Percentiles rank a stretch among this genome's conserved stretches.
Conservation (phyloP, 2,797 vertebrate species). For the Cichlasoma orientale region DNA sequence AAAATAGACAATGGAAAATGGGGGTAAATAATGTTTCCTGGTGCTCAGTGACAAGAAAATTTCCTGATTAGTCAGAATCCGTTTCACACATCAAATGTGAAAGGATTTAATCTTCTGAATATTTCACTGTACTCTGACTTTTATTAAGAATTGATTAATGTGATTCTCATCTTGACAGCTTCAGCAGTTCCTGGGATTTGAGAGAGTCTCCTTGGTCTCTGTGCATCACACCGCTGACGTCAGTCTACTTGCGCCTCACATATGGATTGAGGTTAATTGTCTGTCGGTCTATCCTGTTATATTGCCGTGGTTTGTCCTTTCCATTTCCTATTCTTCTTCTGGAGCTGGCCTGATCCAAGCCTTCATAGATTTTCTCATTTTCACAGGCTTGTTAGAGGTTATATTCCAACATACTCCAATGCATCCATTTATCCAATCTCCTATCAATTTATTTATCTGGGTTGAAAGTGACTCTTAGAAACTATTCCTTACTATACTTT, state of each 20-base stretch:
- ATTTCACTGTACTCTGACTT: not conserved
- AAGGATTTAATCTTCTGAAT: not conserved
- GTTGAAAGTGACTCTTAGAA: not conserved
- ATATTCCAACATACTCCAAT: not conserved
- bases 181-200: not conserved
- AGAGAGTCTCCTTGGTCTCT: not conserved
- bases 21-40: not conserved
- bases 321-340: not conserved
- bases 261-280: slow-evolving; percentile 1
- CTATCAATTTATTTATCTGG: not conserved
- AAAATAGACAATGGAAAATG: not conserved
- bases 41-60: not conserved
- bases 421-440: not conserved
- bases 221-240: slow-evolving; percentile 6
- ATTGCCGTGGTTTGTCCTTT: not conserved
- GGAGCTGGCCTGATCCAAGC: not conserved
- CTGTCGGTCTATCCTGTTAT: not conserved
- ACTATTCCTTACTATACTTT: not conserved
- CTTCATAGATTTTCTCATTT: not conserved
- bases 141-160: not conserved
- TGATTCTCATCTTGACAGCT: not conserved
- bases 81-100: not conserved
- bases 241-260: not conserved
- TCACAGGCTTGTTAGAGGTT: not conserved
- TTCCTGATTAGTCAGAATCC: not conserved